These are phyloP conservation scores for Trogon melanurus DNA, from an alignment of 2,113 vertebrate genomes.

Conservation along the genomic window DNA sequence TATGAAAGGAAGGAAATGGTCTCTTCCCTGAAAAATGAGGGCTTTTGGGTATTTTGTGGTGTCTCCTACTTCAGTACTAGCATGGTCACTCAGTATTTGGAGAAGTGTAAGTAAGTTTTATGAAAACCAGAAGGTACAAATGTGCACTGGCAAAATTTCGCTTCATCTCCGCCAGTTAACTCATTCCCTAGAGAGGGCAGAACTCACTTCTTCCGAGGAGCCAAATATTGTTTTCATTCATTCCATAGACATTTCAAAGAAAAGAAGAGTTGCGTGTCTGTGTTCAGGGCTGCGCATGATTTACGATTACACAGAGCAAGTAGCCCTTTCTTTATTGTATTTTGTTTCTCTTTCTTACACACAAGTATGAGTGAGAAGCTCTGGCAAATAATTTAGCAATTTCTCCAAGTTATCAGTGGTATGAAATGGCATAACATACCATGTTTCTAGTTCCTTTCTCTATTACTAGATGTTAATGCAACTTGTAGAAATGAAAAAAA, in stretches of 20 bases:
- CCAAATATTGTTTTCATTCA: constrained; percentile 13
- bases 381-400: neutral
- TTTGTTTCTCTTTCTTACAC: neutral
- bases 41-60: neutral
- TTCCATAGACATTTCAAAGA: neutral
- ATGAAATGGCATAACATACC: neutral
- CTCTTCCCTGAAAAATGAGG: neutral
- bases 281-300: neutral
- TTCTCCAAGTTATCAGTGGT: neutral
- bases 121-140: neutral
- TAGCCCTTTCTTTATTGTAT: neutral
- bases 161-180: constrained; percentile 8
- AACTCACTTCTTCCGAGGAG: neutral
- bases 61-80: neutral
- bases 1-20: neutral
- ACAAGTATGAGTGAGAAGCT: neutral
- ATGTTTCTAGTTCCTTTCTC: neutral
- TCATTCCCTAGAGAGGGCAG: neutral
- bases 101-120: neutral
- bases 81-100: neutral
- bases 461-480: neutral
- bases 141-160: neutral
- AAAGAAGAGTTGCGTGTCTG: neutral
- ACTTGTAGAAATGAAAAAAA: neutral
- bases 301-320: neutral